Base-by-base conservation (phyloP, 2,113 vertebrate species). In the Engraulis encrasicolus region DNA sequence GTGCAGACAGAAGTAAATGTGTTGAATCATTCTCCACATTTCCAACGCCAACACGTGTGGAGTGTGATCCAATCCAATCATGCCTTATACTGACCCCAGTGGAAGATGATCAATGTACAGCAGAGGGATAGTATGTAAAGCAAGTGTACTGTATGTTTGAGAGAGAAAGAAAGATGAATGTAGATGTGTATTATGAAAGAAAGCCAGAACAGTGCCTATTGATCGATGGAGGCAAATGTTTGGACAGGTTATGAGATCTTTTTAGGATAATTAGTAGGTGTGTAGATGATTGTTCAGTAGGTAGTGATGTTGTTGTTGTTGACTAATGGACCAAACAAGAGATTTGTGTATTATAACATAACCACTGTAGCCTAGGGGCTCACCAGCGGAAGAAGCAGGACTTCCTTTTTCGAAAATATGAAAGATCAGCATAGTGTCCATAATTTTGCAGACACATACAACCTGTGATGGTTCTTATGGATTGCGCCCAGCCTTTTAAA, bases 301-400 rank as follows among this genome's bases (percentile, higher is more conserved):
- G 31, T 74, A 74, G 34, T 74, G 66, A n/a, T n/a, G n/a, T n/a
- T n/a, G n/a, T n/a, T 45, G 40, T 45, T 31, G 66, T 74, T 74
- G 66, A 74, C 66, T 74, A 36, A 27, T 14, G 66, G 66, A 74
- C 66, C 66, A 74, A 74, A 74, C 66, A 5, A 36, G 31, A 74
- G 66, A 74, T 34, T 2, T 27, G 14, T 74, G 66, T 74, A 74
- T 74, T 74, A 17, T 45, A 14, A 74, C 66, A 14, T 74, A 74
- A 74, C 66, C 66, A 74, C 66, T 74, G 27, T 74, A 74, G 66
- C 27, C 66, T 34, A 74, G 66, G 58, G 52, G 66, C 31, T 74
- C 34, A 74, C 66, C 66, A 74, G 7, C 23, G 66, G 27, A 74
- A 74, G 66, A 74, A 34, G 66, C 66, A 34, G 66, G 66, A 17